phyloP scores from a whole-genome alignment of 2,113 vertebrate genomes.

The Petrocephalus zakoni region DNA sequence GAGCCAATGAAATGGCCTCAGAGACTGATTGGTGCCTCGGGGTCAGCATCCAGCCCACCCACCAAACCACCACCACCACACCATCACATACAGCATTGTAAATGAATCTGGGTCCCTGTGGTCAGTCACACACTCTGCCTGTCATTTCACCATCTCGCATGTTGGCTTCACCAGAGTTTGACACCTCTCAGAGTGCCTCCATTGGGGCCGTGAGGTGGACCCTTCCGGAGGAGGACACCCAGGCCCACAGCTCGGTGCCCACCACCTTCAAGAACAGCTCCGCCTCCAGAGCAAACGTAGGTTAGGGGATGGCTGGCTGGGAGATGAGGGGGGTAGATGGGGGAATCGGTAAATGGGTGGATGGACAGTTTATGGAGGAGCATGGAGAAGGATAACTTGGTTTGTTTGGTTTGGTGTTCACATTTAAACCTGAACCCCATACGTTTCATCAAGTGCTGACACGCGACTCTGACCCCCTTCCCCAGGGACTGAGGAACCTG shows the following conservation, averaged over 20 bases:
- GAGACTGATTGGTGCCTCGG: not conserved
- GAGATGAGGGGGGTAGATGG: not conserved
- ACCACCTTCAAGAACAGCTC: conserved; percentile 16
- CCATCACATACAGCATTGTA: not conserved
- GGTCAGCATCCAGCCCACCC: not conserved
- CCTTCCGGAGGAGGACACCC: conserved; percentile 24
- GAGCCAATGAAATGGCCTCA: not conserved
- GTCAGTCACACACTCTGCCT: not conserved
- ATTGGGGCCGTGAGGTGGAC: conserved; percentile 32
- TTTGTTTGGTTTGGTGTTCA: not conserved
- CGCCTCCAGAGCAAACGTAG: conserved; percentile 25
- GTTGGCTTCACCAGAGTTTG: not conserved
- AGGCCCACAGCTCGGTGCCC: conserved; percentile 28
- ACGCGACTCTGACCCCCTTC: not conserved
- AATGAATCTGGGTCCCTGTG: not conserved
- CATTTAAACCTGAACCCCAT: not conserved
- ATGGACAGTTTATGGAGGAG: not conserved
- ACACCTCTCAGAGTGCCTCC: conserved; percentile 23
- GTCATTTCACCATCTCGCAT: too few relatives aligned
- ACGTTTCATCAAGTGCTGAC: too few relatives aligned
- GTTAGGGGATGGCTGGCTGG: not conserved
- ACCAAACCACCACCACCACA: not conserved
- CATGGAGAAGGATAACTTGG: not conserved
- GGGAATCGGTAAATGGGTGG: not conserved
- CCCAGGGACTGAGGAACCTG: conserved; percentile 32